Conservation (phyloP, 2,113 vertebrate genomes). For the Melanerpes formicivorus region DNA sequence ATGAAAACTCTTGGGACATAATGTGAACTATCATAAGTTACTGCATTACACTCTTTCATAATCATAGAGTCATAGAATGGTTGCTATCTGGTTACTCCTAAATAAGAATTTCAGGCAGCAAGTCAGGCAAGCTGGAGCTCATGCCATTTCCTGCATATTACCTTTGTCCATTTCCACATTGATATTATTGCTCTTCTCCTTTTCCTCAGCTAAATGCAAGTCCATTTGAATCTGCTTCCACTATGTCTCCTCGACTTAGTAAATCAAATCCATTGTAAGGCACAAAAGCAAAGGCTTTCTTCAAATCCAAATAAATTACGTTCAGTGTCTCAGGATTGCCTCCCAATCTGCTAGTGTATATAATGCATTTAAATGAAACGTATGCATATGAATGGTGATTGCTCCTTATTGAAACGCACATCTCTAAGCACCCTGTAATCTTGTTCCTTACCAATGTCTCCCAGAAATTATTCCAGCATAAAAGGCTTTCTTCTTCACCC, state of each 20-base stretch:
- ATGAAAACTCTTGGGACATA: neutral
- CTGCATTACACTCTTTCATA: neutral
- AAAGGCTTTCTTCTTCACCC: slow-evolving; percentile 52
- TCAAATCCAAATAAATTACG: slow-evolving; percentile 67
- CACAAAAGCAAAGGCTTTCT: slow-evolving; percentile 66
- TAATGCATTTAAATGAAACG: slow-evolving; percentile 72
- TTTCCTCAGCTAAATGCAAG: slow-evolving; percentile 13
- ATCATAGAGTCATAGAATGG: neutral
- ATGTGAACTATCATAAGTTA: neutral
- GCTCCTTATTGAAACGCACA: slow-evolving; percentile 61
- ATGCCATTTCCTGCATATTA: neutral
- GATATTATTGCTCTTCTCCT: neutral
- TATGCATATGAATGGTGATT: slow-evolving; percentile 75
- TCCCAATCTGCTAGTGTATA: slow-evolving; percentile 65
- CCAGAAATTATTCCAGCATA: slow-evolving; percentile 63
- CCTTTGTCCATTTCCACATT: neutral
- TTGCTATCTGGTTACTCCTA: neutral
- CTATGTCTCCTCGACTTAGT: slow-evolving; percentile 22
- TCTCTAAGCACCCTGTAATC: slow-evolving; percentile 70
- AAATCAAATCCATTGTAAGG: slow-evolving; percentile 68
- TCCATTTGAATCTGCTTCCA: slow-evolving; percentile 39
- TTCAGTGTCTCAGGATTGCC: slow-evolving; percentile 63
- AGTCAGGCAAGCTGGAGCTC: neutral
- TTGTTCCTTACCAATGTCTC: slow-evolving; percentile 60
- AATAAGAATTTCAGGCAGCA: neutral